These are phyloP conservation scores for Radopholus similis DNA, from an alignment of 1,140 invertebrate genomes.

Conservation along the genomic window DNA sequence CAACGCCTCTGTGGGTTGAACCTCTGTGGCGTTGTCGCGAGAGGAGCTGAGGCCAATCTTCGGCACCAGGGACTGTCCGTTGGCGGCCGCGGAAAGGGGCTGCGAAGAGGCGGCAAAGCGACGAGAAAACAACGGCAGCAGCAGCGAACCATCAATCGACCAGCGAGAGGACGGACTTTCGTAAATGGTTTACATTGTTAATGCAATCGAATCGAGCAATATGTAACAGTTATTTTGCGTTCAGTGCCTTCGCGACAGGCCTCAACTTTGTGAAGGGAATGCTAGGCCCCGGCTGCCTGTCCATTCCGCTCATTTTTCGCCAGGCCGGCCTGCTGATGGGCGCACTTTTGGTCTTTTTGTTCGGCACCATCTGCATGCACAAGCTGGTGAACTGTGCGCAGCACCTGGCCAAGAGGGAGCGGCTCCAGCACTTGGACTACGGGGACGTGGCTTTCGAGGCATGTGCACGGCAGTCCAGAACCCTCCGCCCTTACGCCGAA, in stretches of 20 bases:
- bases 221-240: too few species aligned
- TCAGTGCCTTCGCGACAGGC: slow-evolving; percentile 29
- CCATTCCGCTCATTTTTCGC: slow-evolving; percentile 45
- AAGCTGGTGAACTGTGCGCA: slow-evolving; percentile 49
- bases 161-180: too few species aligned
- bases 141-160: too few species aligned
- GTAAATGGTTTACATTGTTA: too few species aligned
- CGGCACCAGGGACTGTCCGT: too few species aligned
- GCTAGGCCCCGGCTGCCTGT: slow-evolving; percentile 49
- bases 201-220: too few species aligned
- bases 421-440: slow-evolving; percentile 41
- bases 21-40: too few species aligned
- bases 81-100: too few species aligned
- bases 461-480: slow-evolving; percentile 33
- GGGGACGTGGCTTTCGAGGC: slow-evolving; percentile 48
- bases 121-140: too few species aligned
- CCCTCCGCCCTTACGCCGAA: slow-evolving; percentile 21
- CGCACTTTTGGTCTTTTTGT: slow-evolving; percentile 42
- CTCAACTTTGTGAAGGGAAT: slow-evolving; percentile 54
- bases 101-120: too few species aligned
- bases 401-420: slow-evolving; percentile 36
- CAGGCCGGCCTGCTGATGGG: slow-evolving; percentile 47
- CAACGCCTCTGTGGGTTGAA: too few species aligned
- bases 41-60: too few species aligned
- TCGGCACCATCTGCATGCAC: slow-evolving; percentile 48